Conservation (phyloP, 2,797 vertebrate species). For the Siniperca obscura region DNA sequence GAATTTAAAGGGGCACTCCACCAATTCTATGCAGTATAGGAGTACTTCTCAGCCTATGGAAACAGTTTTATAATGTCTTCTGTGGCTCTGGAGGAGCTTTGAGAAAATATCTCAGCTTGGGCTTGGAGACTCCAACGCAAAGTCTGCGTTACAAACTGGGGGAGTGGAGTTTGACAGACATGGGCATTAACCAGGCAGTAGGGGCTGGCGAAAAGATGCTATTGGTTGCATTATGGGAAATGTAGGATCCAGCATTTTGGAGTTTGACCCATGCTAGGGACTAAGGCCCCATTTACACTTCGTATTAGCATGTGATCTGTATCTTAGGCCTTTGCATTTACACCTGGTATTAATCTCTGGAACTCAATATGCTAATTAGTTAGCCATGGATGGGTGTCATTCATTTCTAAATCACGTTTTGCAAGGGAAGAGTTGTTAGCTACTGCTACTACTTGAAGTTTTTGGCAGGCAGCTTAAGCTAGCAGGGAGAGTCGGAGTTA, state of each 20-base stretch:
- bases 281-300: neutral
- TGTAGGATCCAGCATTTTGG: neutral
- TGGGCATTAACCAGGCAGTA: neutral
- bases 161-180: neutral
- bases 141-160: neutral
- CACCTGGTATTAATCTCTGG: neutral
- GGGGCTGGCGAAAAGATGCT: neutral
- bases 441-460: neutral
- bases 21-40: neutral
- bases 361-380: neutral
- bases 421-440: neutral
- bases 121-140: neutral
- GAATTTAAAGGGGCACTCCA: conserved; percentile 12
- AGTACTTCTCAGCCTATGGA: neutral
- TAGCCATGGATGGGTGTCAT: neutral
- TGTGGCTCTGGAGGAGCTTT: neutral
- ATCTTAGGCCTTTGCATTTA: neutral
- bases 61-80: neutral
- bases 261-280: neutral
- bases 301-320: neutral
- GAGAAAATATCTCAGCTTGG: neutral
- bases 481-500: neutral
- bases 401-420: neutral
- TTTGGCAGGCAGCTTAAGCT: neutral
- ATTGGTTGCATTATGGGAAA: conserved; percentile 2